These are phyloP conservation scores for Berghia stephanieae DNA, from an alignment of 1,140 invertebrate species.

Conservation along the genomic window DNA sequence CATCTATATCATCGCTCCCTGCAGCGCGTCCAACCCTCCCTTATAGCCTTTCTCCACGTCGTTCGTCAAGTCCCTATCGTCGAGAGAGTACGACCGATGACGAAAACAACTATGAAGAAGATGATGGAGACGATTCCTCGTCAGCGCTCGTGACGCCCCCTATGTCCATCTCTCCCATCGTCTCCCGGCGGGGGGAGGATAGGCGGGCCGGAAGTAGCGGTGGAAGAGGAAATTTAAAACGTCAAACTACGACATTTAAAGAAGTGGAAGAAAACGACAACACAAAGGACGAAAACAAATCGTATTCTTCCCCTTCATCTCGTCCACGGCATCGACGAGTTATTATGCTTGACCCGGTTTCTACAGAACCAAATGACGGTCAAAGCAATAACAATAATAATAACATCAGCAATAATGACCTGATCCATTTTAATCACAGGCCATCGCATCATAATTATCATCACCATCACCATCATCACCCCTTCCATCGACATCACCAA, in stretches of 20 bases:
- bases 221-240: constrained; percentile 1
- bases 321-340: background rate
- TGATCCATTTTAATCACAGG: too few species aligned
- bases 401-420: too few species aligned
- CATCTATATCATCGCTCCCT: background rate
- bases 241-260: background rate
- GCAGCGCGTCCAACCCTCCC: background rate
- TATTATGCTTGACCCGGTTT: too few species aligned
- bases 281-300: background rate
- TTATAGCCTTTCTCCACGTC: background rate
- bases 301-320: background rate
- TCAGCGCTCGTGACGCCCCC: constrained; percentile 29
- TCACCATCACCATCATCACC: too few species aligned
- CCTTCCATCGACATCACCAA: too few species aligned
- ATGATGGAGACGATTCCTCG: constrained; percentile 35
- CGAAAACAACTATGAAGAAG: constrained; percentile 34
- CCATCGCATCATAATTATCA: too few species aligned
- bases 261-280: background rate
- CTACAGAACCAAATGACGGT: too few species aligned
- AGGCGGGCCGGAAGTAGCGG: background rate
- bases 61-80: constrained; percentile 5
- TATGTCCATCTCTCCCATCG: constrained; percentile 33
- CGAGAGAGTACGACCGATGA: constrained; percentile 32
- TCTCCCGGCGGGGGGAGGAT: background rate
- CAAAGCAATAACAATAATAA: too few species aligned